Evolutionary conservation across 92 coral and sea anemone genomes (phyloP).

Genomic region (Porites cylindrica): DNA sequence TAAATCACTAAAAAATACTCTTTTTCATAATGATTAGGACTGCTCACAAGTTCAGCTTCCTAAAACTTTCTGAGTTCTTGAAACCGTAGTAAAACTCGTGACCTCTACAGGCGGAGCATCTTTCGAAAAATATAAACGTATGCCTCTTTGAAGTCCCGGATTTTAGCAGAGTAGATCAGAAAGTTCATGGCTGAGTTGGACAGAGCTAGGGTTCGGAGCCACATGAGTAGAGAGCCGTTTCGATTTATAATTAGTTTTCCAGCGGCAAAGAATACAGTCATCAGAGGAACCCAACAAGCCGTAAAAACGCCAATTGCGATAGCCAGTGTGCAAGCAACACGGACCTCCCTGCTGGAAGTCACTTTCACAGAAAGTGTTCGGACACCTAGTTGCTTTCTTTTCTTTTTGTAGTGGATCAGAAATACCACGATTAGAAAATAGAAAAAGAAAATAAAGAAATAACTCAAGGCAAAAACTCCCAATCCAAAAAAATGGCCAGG

Average conservation of each 20-base stretch:
- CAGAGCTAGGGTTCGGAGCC: conserved; percentile 36
- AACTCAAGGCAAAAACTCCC: neutral
- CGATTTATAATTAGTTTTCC: neutral
- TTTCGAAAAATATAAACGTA: neutral
- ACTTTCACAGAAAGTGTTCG: neutral
- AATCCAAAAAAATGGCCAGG: neutral
- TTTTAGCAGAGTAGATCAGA: neutral
- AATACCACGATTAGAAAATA: neutral
- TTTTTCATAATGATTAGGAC: too few relatives aligned
- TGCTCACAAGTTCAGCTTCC: too few relatives aligned
- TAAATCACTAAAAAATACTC: too few relatives aligned
- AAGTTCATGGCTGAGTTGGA: conserved; percentile 21
- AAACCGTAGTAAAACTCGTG: too few relatives aligned
- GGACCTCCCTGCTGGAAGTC: conserved; percentile 19
- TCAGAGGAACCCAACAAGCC: conserved; percentile 37
- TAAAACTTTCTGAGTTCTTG: too few relatives aligned
- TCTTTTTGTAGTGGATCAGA: neutral
- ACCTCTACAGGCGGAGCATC: too few relatives aligned
- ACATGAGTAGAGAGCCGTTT: conserved; percentile 30
- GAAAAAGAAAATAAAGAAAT: neutral
- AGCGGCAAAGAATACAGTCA: neutral
- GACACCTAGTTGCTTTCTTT: neutral
- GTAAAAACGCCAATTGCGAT: conserved; percentile 31
- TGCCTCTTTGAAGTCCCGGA: neutral
- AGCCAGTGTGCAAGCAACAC: conserved; percentile 45